Conservation (phyloP, 2,113 vertebrate genomes). For the rabbit (Oryctolagus cuniculus) region DNA sequence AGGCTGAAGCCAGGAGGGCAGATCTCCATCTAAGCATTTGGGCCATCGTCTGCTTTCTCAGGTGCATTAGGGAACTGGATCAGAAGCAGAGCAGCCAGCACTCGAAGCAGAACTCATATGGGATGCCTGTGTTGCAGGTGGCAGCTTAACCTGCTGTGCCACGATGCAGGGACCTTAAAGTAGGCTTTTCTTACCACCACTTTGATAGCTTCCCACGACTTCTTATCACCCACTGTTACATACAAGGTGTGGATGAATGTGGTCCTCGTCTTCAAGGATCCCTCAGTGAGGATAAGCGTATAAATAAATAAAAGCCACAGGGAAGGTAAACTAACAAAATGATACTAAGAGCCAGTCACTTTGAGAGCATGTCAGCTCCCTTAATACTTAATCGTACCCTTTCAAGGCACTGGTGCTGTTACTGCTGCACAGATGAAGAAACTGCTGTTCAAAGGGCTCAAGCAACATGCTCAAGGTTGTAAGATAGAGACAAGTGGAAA, state of each 20-base stretch:
- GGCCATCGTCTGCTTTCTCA: too few relatives aligned
- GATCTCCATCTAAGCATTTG: too few relatives aligned
- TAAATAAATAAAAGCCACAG: background rate
- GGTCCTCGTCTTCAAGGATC: background rate
- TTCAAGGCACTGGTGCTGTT: background rate
- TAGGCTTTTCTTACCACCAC: background rate
- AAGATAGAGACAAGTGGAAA: background rate
- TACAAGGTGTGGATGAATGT: conserved; percentile 27
- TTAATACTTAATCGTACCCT: background rate
- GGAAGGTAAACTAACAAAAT: background rate
- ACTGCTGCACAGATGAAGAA: background rate
- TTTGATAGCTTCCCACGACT: conserved; percentile 16
- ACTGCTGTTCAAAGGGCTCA: background rate
- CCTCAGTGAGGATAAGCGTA: background rate
- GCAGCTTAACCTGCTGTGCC: too few relatives aligned
- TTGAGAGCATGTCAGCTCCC: background rate
- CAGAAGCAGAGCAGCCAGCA: too few relatives aligned
- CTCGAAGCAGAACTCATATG: too few relatives aligned
- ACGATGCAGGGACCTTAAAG: too few relatives aligned
- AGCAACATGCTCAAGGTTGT: background rate
- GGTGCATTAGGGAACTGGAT: too few relatives aligned
- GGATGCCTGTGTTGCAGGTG: too few relatives aligned
- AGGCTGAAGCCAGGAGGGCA: too few relatives aligned
- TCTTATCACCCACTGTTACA: conserved; percentile 8
- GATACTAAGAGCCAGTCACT: conserved; percentile 1